Conservation (phyloP, 2,113 vertebrate genomes). For the Xenus cinereus region DNA sequence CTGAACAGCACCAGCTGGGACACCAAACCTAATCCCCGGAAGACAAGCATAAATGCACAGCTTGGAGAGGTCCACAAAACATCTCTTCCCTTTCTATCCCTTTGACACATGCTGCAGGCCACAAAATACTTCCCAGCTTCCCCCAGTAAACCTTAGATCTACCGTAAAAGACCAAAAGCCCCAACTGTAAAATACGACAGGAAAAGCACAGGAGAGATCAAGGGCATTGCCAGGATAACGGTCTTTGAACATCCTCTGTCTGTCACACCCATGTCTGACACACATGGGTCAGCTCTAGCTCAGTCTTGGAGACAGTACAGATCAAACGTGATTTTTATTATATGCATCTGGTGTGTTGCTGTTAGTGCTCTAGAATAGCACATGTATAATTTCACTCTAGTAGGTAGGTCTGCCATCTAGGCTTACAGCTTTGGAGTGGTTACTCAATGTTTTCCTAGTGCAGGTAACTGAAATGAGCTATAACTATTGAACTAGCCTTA, state of each 20-base stretch:
- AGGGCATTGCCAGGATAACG: constrained; percentile 11
- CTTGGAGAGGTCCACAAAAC: not conserved
- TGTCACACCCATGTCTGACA: not conserved
- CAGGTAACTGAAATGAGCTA: not conserved
- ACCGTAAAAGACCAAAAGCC: not conserved
- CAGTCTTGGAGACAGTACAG: not conserved
- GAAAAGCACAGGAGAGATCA: constrained; percentile 60
- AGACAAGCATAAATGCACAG: not conserved
- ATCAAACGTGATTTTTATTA: constrained; percentile 45
- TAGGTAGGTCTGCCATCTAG: not conserved
- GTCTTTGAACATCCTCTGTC: constrained; percentile 33
- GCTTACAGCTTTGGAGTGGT: not conserved
- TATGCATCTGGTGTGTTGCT: not conserved
- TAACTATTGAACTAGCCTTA: not conserved
- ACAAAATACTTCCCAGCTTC: not conserved
- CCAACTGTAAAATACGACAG: constrained; percentile 23
- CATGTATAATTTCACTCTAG: not conserved
- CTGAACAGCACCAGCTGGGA: not conserved
- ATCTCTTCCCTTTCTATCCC: not conserved
- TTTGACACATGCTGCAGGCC: not conserved
- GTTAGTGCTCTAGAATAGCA: not conserved
- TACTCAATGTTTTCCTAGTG: not conserved
- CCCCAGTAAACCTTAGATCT: not conserved
- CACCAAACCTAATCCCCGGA: not conserved
- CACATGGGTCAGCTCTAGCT: constrained; percentile 13